These are phyloP conservation scores for Chymomyza amoena DNA, from an alignment of 2,888 invertebrate genomes.

Conservation along the genomic window DNA sequence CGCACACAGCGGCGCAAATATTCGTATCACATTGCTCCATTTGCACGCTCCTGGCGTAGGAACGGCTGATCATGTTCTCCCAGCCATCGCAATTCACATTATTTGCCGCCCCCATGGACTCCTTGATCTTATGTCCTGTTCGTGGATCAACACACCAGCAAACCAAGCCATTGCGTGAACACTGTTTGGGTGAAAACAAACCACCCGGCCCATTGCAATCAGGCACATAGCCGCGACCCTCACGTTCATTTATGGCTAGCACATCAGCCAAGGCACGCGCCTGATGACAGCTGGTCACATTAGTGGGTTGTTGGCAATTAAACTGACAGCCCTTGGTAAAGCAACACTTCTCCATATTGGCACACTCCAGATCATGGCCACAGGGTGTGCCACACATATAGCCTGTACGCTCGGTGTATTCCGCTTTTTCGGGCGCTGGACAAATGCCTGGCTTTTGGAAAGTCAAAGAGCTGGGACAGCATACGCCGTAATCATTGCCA, in stretches of 20 bases:
- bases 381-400: slow-evolving; percentile 84
- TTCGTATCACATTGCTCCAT: slow-evolving; percentile 83
- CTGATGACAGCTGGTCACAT: slow-evolving; percentile 88
- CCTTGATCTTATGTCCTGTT: slow-evolving; percentile 87
- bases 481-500: slow-evolving; percentile 92
- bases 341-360: slow-evolving; percentile 90
- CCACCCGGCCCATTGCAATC: slow-evolving; percentile 87
- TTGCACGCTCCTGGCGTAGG: slow-evolving; percentile 80
- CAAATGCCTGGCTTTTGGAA: slow-evolving; percentile 89
- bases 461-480: slow-evolving; percentile 88
- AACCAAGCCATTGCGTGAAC: slow-evolving; percentile 90
- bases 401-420: slow-evolving; percentile 75
- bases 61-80: slow-evolving; percentile 77
- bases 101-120: slow-evolving; percentile 88
- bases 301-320: slow-evolving; percentile 87
- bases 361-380: slow-evolving; percentile 89
- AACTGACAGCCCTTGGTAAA: slow-evolving; percentile 85
- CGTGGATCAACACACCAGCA: slow-evolving; percentile 91
- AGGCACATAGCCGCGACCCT: slow-evolving; percentile 90
- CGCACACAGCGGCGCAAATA: slow-evolving; percentile 90
- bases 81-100: slow-evolving; percentile 83
- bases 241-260: slow-evolving; percentile 87
- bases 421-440: slow-evolving; percentile 80
- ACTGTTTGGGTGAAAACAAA: slow-evolving; percentile 86
- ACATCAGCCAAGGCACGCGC: slow-evolving; percentile 88